A percentile compares a stretch with the other conserved stretches of the same genome.
Evolutionary conservation across 2,797 vertebrate genomes (phyloP).

Genomic region (Gymnocypris eckloni): DNA sequence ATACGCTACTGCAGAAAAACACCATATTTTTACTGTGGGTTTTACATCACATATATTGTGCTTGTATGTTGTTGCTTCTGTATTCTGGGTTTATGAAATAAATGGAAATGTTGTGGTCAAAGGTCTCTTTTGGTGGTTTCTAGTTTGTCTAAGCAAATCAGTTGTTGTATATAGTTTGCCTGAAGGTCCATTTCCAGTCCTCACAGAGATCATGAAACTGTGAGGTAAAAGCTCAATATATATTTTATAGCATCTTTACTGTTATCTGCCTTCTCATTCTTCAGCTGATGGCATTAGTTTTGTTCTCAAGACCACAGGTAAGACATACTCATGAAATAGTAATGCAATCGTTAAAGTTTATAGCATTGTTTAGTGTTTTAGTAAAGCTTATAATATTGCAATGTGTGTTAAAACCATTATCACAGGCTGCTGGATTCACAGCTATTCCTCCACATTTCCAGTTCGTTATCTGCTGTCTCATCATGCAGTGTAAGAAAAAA

Average conservation of each 20-base stretch:
- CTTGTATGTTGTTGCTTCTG: slow-evolving; percentile 19
- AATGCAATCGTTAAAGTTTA: background rate
- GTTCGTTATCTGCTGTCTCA: background rate
- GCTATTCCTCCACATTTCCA: background rate
- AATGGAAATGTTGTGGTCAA: slow-evolving; percentile 10
- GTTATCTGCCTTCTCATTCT: background rate
- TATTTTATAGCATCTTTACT: background rate
- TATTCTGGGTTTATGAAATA: background rate
- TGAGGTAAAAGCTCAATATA: background rate
- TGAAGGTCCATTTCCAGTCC: background rate
- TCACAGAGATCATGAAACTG: background rate
- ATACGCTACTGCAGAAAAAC: background rate
- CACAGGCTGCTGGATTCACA: background rate
- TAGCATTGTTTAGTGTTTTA: background rate
- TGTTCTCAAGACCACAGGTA: slow-evolving; percentile 14
- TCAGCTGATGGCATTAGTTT: background rate
- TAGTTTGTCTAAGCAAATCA: slow-evolving; percentile 41
- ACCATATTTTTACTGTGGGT: background rate
- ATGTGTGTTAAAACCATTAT: background rate
- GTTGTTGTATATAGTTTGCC: slow-evolving; percentile 20
- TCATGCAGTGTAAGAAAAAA: slow-evolving; percentile 1
- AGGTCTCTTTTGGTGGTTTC: slow-evolving; percentile 13
- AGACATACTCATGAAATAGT: background rate
- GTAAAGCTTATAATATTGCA: background rate
- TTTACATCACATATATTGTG: background rate